These are phyloP conservation scores for Sardina pilchardus DNA, from an alignment of 2,113 vertebrate species.

Conservation along the genomic window DNA sequence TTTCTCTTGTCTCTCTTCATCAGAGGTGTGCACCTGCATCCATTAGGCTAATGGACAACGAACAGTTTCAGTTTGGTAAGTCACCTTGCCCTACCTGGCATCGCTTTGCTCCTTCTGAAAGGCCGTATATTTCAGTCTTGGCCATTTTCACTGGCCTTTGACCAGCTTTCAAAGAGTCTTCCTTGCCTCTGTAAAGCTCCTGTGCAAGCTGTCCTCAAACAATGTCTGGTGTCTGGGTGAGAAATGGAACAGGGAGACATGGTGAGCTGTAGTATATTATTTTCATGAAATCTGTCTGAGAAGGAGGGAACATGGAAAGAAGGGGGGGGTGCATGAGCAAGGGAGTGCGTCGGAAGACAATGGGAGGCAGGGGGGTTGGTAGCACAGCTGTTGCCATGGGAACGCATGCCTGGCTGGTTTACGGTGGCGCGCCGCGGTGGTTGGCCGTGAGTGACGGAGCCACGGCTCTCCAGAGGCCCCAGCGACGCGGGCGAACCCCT, in stretches of 20 bases:
- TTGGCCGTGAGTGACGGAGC: neutral
- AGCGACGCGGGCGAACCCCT: too few species aligned
- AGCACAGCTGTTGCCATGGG: slow-evolving; percentile 18
- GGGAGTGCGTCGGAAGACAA: neutral
- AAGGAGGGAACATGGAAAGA: neutral
- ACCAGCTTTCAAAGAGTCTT: neutral
- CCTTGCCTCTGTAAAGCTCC: neutral
- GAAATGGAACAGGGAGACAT: neutral
- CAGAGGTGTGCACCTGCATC: slow-evolving; percentile 98
- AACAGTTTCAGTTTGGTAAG: slow-evolving; percentile 98
- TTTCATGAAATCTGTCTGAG: neutral
- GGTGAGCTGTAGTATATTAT: neutral
- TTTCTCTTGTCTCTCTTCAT: slow-evolving; percentile 6
- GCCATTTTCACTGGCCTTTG: neutral
- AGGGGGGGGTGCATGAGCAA: neutral
- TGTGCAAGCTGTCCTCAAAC: neutral
- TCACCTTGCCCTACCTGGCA: slow-evolving; percentile 35
- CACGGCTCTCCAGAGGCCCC: neutral
- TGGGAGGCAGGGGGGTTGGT: neutral
- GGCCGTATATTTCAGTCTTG: neutral
- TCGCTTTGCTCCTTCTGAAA: neutral
- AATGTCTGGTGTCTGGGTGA: neutral
- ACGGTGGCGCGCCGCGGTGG: neutral
- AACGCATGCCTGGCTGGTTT: neutral
- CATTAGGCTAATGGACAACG: slow-evolving; percentile 95